Evolutionary conservation across 1,140 invertebrate genomes (phyloP).

Genomic region (Meloidogyne hapla): DNA sequence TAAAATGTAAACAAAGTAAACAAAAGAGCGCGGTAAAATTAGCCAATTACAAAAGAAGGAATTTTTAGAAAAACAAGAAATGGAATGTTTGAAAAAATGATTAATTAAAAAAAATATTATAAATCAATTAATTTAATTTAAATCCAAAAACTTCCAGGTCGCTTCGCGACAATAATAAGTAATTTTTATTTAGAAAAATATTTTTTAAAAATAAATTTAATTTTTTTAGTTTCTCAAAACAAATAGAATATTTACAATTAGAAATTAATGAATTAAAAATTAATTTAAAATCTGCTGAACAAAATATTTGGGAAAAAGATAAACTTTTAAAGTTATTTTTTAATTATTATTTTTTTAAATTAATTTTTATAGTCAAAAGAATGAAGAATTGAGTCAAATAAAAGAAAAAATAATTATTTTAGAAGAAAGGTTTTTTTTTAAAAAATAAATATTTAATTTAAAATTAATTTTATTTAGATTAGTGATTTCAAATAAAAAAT

Average conservation of each 20-base stretch:
- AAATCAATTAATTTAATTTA: too few relatives aligned
- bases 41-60: too few relatives aligned
- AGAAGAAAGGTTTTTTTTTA: not conserved
- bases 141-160: too few relatives aligned
- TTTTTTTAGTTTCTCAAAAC: not conserved
- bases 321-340: not conserved
- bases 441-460: not conserved
- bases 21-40: too few relatives aligned
- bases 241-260: not conserved
- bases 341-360: not conserved
- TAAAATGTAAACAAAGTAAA: too few relatives aligned
- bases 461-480: not conserved
- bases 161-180: too few relatives aligned
- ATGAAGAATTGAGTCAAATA: not conserved
- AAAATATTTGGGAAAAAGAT: not conserved
- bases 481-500: not conserved
- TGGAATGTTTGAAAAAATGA: too few relatives aligned
- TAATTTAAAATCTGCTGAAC: not conserved
- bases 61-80: too few relatives aligned
- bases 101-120: too few relatives aligned
- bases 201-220: not conserved
- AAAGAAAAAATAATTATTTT: not conserved
- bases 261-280: slow-evolving; percentile 2
- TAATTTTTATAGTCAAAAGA: not conserved
- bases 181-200: not conserved